A percentile compares a stretch with the other conserved stretches of the same genome.
phyloP scores from a whole-genome alignment of 2,113 vertebrate species.

The Mixornis gularis region DNA sequence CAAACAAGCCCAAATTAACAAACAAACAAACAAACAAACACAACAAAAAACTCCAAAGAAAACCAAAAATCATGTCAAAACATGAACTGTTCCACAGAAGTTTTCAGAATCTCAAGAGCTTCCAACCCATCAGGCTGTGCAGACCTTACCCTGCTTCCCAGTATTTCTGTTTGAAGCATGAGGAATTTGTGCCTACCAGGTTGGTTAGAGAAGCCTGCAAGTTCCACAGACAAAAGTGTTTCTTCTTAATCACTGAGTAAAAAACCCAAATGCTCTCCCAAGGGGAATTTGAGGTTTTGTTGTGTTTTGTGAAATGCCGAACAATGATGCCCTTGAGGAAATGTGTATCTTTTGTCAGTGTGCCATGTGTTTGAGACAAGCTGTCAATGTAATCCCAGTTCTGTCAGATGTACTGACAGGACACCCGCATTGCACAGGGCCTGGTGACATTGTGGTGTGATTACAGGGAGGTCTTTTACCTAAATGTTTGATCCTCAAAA shows the following conservation, averaged over 20 bases:
- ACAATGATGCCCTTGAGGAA: constrained; percentile 20
- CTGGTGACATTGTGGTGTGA: neutral
- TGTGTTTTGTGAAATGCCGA: neutral
- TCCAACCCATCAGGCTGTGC: neutral
- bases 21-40: neutral
- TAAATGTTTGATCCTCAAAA: neutral
- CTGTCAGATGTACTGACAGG: neutral
- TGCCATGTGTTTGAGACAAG: neutral
- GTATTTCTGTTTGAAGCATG: neutral
- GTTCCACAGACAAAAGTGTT: neutral
- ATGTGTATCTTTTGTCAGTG: constrained; percentile 7
- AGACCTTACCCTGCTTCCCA: neutral
- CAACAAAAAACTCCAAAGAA: neutral
- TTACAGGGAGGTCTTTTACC: neutral
- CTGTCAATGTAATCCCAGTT: neutral
- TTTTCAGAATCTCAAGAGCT: neutral
- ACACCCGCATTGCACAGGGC: neutral
- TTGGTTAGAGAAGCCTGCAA: neutral
- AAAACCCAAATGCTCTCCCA: neutral
- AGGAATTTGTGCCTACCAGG: neutral
- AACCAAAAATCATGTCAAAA: neutral
- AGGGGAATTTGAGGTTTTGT: neutral
- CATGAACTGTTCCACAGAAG: neutral
- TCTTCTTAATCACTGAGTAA: neutral
- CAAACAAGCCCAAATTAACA: neutral